Percentiles rank a stretch among this genome's conserved stretches.
These are phyloP conservation scores for Mesembrinibis cayennensis DNA, from an alignment of 2,113 vertebrate species.

Conservation along the genomic window DNA sequence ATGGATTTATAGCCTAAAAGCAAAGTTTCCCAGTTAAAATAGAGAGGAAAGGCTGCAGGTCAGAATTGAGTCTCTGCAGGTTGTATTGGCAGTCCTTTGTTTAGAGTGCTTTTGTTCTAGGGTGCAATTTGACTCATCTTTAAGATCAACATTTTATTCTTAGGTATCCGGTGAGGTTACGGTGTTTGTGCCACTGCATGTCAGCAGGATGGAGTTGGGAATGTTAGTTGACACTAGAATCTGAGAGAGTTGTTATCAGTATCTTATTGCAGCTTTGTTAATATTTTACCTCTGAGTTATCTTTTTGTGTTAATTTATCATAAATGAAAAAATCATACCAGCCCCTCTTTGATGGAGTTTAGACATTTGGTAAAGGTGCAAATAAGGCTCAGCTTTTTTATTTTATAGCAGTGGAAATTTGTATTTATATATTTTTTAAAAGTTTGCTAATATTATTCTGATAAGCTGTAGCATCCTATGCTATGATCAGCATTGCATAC, in stretches of 20 bases:
- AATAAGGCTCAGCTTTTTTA: not conserved
- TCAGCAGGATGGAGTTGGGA: not conserved
- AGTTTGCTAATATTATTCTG: not conserved
- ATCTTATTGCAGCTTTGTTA: not conserved
- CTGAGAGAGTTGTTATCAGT: too few relatives aligned
- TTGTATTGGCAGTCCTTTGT: not conserved
- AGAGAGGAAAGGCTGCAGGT: not conserved
- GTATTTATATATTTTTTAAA: not conserved
- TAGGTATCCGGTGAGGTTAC: not conserved
- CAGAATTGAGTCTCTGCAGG: not conserved
- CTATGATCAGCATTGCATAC: rapidly evolving
- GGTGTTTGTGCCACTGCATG: not conserved
- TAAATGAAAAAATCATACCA: not conserved
- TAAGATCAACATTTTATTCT: not conserved
- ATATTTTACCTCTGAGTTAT: not conserved
- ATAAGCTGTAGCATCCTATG: not conserved
- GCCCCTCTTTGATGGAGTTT: not conserved
- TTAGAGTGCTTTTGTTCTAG: not conserved
- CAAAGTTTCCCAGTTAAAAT: not conserved
- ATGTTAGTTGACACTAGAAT: rapidly evolving
- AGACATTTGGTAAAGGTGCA: not conserved
- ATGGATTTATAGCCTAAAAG: not conserved
- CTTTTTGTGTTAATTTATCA: not conserved
- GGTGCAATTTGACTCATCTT: not conserved
- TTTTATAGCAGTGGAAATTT: not conserved